phyloP scores from a whole-genome alignment of 2,113 vertebrate genomes.

The Thymallus thymallus region DNA sequence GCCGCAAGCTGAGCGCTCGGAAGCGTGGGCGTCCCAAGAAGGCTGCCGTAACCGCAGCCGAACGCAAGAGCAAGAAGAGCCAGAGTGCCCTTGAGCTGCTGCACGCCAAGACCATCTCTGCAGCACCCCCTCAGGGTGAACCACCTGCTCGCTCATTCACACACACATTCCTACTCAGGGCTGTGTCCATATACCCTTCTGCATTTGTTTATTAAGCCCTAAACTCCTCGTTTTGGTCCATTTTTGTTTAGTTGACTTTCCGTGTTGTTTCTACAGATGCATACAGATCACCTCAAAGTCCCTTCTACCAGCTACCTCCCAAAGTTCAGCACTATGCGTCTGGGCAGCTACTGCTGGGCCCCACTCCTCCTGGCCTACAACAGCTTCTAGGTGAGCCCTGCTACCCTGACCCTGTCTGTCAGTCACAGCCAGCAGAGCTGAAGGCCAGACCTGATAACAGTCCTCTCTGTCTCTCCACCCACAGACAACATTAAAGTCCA shows the following conservation, averaged over 20 bases:
- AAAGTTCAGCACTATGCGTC: constrained; percentile 90
- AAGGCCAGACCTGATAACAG: not conserved
- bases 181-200: not conserved
- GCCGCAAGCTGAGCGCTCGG: constrained; percentile 88
- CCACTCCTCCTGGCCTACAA: constrained; percentile 91
- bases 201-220: not conserved
- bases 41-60: constrained; percentile 71
- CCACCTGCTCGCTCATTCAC: not conserved
- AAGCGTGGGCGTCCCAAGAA: constrained; percentile 97
- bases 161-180: not conserved
- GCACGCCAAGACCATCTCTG: constrained; percentile 86
- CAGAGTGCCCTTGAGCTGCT: constrained; percentile 90
- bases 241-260: not conserved
- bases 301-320: constrained; percentile 98
- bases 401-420: not conserved
- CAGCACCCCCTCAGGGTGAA: constrained; percentile 90
- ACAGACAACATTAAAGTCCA: constrained; percentile 95
- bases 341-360: constrained; percentile 86
- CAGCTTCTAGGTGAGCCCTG: constrained; percentile 86
- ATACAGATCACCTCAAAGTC: constrained; percentile 92
- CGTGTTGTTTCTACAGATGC: constrained; percentile 72
- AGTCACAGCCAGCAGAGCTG: not conserved
- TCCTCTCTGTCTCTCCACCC: constrained; percentile 10
- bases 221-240: not conserved
- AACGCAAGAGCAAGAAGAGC: constrained; percentile 89